Base-by-base conservation (phyloP, 1,140 invertebrate genomes). In the Drosophila ironensis region DNA sequence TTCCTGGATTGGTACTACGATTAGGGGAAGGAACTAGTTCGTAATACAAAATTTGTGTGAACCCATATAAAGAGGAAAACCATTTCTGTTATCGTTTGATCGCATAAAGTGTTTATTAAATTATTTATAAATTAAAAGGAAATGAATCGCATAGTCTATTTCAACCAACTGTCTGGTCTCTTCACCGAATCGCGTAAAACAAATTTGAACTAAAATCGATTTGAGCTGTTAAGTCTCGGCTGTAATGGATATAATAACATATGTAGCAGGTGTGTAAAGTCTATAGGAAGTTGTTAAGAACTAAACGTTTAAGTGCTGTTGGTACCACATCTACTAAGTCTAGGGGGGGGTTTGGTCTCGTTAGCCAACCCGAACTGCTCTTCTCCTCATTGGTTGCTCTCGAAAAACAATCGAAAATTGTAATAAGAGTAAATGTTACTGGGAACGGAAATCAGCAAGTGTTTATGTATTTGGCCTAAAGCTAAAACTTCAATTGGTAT, bases 1-100 rank as follows among this genome's bases (percentile, higher is more conserved):
- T 99, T 99, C 90, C 92, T 99, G 28, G 97, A 99, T 91, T 99
- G 98, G 98, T 99, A 99, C 89, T 99, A 99, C 93, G 95, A 96
- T 86, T 98, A 93, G 94, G 44, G 4, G 16, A 8, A 14, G 28
- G 11, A 35, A 20, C 14, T n/a, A 11, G 3, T 16, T n/a, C 8
- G 3, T 16, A 16, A 20, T 27, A 20, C 14, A 28, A 64, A 64
- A 41, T 60, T 46, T 22, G 24, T 57, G 40, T 38, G 28, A 7
- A 56, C n/a, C 47, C 41, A 57, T 42, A 19, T 24, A 45, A 37
- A 20, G 35, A 35, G 37, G 27, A 20, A 37, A 48, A 66, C 53
- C 37, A 46, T 35, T 44, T 30, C 68, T 56, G 50, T 68, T 68
- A 68, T 68, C 63, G 50, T 68, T 67, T 20, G 48, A 54, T 68